Base-by-base conservation (phyloP, 2,888 invertebrate species). In the Dynastes maya region DNA sequence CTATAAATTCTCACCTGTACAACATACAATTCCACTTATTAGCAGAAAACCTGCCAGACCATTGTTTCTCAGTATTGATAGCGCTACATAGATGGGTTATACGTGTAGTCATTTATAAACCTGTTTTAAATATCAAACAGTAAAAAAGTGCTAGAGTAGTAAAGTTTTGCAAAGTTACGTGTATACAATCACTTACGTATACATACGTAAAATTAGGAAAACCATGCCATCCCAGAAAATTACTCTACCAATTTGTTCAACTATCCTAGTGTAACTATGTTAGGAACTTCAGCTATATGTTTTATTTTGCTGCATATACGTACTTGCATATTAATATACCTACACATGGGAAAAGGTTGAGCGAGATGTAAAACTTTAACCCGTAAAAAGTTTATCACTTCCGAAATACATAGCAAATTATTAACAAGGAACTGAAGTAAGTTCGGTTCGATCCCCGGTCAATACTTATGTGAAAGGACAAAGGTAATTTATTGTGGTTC, bases 251-350 rank as follows among this genome's bases (percentile, higher is more conserved):
- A 16, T 45, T 67, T 49, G 22, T 16, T 2, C 65, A 67, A 45
- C 6, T 67, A 37, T 3, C 40, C 45, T 9, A 58, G 2, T 22
- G 55, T 40, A 45, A 67, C 45, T 45, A 67, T n/a, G 65, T 67
- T 67, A 67, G 65, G 45, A 67, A 67, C 65, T 58, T 67, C 45
- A 11, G 65, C 40, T 45, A 67, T 22, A 22, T 11, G 22, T 67
- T 6, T 67, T 67, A 45, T 67, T 67, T 45, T 67, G 16, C 40
- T 45, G 13, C 65, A 67, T 40, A 45, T 40, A 45, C 65, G 40
- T 67, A 67, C 65, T 67, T 45, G 40, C 65, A 67, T 67, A 67
- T 67, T 67, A 67, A 67, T 67, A 45, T 45, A 67, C 40, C 0
- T 8, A 45, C 22, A 67, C 16, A 22, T 1, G 55, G 8, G 22